Base-by-base conservation (phyloP, 2,113 vertebrate species). In the Crotalus viridis region DNA sequence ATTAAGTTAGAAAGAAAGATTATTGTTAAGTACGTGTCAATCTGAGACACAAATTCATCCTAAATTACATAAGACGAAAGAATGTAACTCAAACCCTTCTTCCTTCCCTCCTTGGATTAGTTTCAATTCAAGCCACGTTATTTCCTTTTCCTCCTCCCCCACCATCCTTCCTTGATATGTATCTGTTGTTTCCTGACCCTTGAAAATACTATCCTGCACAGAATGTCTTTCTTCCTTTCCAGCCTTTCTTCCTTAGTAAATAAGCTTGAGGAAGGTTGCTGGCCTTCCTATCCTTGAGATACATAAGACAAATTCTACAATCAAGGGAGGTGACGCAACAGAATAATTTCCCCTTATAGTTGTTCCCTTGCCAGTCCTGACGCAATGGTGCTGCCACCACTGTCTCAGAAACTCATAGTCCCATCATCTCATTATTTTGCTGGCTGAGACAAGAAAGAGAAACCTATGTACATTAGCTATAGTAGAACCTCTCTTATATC, bases 81-180 rank as follows among this genome's bases (percentile, higher is more conserved):
- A 46, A 89, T 89, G 88, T 85, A 15, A 10, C 43, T 90, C 24
- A 90, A 93, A 86, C 7, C 52, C 24, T 56, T 90, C 74, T 90
- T 89, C 54, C 87, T 59, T 54, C 55, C 4, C 33, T 24, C 57
- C 93, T 89, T 7, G 13, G 54, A 55, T 1, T 54, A 24, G 92
- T 94, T 24, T 89, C 90, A 95, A 92, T 95, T 93, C 95, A 95
- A 95, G 94, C 17, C 43, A 57, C 81, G 61, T 48, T 90, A 21
- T 6, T 64, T 88, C 4, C 4, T 89, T 87, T 74, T 94, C 59
- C 55, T 48, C 94, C 43, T 87, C 90, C 90, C n/a, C 85, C 69
- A 89, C 39, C 90, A 92, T 93, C 88, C 57, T 94, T 93, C 88
- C 57, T 94, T 55, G 51, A 17, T 90, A 88, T 89, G 57, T 91